Conservation (phyloP, 2,888 invertebrate genomes). For the Hartigia nigra region DNA sequence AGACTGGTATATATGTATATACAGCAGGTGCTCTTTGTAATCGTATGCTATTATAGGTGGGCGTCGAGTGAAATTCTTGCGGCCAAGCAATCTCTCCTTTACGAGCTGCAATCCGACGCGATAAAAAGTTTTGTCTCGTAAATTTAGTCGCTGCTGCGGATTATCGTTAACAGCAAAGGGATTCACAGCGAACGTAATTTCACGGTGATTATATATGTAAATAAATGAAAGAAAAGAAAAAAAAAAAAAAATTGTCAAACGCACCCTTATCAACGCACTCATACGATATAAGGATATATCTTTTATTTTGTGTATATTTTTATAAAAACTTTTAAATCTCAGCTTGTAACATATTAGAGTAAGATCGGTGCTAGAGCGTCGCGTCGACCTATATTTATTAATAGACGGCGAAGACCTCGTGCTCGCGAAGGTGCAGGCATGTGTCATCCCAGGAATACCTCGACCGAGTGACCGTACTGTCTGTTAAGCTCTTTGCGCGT, state of each 20-base stretch:
- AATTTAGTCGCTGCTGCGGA: neutral
- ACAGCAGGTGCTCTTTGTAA: neutral
- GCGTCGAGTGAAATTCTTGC: constrained; percentile 2
- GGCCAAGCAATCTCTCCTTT: constrained; percentile 4
- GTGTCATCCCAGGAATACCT: constrained; percentile 46
- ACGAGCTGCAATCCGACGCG: constrained; percentile 1
- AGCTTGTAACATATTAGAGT: neutral
- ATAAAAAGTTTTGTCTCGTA: constrained; percentile 2
- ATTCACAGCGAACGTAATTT: neutral
- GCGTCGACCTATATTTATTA: constrained; percentile 6
- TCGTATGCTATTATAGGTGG: neutral
- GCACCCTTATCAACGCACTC: too few species aligned
- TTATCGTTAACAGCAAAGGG: neutral
- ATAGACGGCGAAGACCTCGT: constrained; percentile 27
- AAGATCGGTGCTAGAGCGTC: neutral
- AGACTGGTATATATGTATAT: neutral
- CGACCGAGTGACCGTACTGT: constrained; percentile 37
- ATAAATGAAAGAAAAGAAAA: too few species aligned
- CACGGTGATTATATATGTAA: neutral
- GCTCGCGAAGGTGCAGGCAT: constrained; percentile 37
- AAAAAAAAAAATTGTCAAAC: too few species aligned
- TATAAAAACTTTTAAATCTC: neutral
- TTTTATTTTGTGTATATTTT: too few species aligned
- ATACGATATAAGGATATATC: too few species aligned
- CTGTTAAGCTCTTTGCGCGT: neutral